Evolutionary conservation across 1,140 invertebrate species (phyloP).

Genomic region (Vollenhovia emeryi): DNA sequence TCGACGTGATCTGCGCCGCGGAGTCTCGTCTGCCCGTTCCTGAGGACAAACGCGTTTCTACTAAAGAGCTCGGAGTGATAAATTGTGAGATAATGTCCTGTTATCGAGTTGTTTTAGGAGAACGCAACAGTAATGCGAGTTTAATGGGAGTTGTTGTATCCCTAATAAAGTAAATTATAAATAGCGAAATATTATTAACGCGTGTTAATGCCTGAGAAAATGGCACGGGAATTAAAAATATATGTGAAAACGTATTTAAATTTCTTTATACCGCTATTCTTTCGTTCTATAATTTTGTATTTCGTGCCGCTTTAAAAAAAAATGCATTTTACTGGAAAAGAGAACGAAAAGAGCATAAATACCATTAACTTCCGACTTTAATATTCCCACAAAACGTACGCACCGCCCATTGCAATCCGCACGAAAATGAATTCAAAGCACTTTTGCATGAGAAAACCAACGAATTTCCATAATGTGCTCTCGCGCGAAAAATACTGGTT

Average conservation of each 20-base stretch:
- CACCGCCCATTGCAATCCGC: neutral
- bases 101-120: too few relatives aligned
- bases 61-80: neutral
- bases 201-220: neutral
- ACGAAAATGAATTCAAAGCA: conserved; percentile 21
- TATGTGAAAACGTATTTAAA: neutral
- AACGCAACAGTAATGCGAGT: neutral
- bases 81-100: neutral
- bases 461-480: conserved; percentile 51
- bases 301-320: neutral
- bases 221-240: neutral
- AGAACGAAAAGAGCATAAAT: conserved; percentile 6
- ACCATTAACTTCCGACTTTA: conserved; percentile 21
- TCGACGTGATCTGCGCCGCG: conserved; percentile 93
- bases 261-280: neutral
- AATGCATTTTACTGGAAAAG: neutral
- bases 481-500: conserved; percentile 37
- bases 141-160: conserved; percentile 1
- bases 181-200: neutral
- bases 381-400: neutral
- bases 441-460: conserved; percentile 37
- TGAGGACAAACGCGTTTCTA: conserved; percentile 37
- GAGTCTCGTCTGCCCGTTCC: conserved; percentile 92
- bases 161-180: conserved; percentile 2
- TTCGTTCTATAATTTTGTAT: neutral